These are phyloP conservation scores for Zalophus californianus DNA, from an alignment of 2,797 vertebrate genomes.

Conservation along the genomic window DNA sequence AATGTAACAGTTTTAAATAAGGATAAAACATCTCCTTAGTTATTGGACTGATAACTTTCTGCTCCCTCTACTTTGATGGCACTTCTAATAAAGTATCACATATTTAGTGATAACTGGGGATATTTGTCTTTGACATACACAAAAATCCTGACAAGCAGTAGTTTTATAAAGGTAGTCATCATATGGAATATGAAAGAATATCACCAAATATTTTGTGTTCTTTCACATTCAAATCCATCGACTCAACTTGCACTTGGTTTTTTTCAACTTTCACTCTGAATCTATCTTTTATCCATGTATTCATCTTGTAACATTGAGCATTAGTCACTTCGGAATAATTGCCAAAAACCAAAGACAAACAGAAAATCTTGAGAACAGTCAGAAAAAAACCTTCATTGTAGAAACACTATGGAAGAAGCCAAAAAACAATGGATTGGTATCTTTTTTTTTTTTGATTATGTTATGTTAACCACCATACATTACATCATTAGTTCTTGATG, in stretches of 20 bases:
- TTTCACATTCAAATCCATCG: background rate
- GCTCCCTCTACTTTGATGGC: background rate
- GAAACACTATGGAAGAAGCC: background rate
- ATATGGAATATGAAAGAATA: background rate
- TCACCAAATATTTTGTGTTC: background rate
- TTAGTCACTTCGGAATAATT: background rate
- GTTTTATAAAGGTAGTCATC: background rate
- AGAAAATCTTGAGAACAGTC: background rate
- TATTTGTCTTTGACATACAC: background rate
- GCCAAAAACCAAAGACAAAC: background rate
- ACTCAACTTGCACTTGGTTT: background rate
- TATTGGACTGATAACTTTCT: background rate
- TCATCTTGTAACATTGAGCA: background rate
- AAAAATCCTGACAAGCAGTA: background rate
- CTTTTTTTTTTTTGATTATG: too few species aligned
- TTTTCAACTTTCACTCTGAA: background rate
- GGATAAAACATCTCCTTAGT: background rate
- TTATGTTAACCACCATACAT: too few species aligned
- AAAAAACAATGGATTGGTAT: background rate
- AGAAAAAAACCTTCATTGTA: background rate
- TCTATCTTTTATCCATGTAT: background rate
- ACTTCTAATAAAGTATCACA: slow-evolving; percentile 63
- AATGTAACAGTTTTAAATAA: background rate
- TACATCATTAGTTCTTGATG: too few species aligned
- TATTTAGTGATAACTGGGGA: background rate